These are phyloP conservation scores for Hemistola chrysoprasaria DNA, from an alignment of 2,888 invertebrate species.

Conservation along the genomic window DNA sequence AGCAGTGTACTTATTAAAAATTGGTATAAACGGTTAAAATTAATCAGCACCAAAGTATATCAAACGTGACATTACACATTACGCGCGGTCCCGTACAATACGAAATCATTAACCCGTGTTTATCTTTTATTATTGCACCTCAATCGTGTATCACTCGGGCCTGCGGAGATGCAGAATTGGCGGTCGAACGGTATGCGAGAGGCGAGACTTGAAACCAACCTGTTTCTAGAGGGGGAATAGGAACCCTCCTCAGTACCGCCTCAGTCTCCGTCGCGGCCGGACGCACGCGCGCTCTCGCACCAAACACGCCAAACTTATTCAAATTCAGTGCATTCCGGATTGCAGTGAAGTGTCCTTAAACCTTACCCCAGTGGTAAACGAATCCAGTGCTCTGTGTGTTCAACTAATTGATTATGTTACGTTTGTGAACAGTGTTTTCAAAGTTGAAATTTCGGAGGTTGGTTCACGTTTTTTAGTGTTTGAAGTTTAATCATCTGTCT, in stretches of 20 bases:
- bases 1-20: neutral
- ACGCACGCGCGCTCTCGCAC: slow-evolving; percentile 46
- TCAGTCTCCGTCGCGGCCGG: slow-evolving; percentile 53
- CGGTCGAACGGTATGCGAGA: slow-evolving; percentile 70
- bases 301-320: slow-evolving; percentile 31
- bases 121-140: slow-evolving; percentile 55
- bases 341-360: slow-evolving; percentile 66
- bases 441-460: slow-evolving; percentile 74
- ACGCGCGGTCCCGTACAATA: slow-evolving; percentile 28
- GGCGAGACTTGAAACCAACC: slow-evolving; percentile 71
- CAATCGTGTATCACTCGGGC: slow-evolving; percentile 61
- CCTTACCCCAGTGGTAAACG: slow-evolving; percentile 24
- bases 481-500: too few relatives aligned
- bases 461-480: slow-evolving; percentile 37
- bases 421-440: slow-evolving; percentile 51
- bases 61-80: slow-evolving; percentile 4
- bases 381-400: slow-evolving; percentile 18
- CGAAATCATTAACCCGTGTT: slow-evolving; percentile 36
- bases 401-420: slow-evolving; percentile 54
- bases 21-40: neutral
- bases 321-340: slow-evolving; percentile 62
- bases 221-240: slow-evolving; percentile 56
- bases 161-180: slow-evolving; percentile 65
- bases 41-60: neutral
- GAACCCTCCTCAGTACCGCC: slow-evolving; percentile 56